Conservation (phyloP, 2,113 vertebrate genomes). For the Catharus minimus region DNA sequence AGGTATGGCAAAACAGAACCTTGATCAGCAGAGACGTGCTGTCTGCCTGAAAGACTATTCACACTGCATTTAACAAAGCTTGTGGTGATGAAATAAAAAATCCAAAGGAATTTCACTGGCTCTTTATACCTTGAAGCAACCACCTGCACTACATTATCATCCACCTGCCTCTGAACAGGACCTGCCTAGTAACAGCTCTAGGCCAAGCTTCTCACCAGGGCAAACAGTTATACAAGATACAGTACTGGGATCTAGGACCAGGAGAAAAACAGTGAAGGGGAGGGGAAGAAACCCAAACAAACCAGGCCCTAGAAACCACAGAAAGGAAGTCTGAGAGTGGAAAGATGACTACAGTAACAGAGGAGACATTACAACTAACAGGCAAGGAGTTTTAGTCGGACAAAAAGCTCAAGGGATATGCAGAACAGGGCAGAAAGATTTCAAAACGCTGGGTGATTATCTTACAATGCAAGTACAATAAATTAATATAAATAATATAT, state of each 20-base stretch:
- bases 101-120: not conserved
- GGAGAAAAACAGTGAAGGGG: not conserved
- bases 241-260: not conserved
- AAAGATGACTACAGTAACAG: not conserved
- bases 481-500: not conserved
- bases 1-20: not conserved
- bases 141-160: not conserved
- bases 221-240: not conserved
- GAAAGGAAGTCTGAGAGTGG: not conserved
- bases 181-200: not conserved
- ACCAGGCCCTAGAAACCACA: not conserved
- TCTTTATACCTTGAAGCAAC: not conserved
- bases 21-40: not conserved
- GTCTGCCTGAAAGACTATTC: not conserved
- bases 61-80: not conserved
- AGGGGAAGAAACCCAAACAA: not conserved
- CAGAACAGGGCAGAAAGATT: not conserved
- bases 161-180: not conserved
- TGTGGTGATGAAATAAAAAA: accelerated
- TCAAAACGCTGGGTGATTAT: not conserved
- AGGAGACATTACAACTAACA: not conserved
- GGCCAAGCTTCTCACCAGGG: not conserved
- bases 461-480: not conserved
- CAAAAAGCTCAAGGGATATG: not conserved
- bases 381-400: not conserved